Conservation (phyloP, 1,140 invertebrate genomes). For the Trinorchestia longiramus region DNA sequence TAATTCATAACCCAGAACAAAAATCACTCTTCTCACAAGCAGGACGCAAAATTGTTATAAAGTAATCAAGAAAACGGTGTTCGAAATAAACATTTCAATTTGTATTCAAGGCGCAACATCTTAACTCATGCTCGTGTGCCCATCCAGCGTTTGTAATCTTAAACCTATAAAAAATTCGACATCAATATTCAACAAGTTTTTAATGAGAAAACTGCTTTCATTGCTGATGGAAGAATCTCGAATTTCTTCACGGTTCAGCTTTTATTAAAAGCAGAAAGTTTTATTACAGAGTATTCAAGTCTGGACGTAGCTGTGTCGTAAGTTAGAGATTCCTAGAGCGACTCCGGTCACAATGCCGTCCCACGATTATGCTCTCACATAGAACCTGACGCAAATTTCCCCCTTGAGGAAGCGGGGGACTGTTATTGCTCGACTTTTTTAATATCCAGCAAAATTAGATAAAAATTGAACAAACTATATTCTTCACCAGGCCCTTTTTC, state of each 20-base stretch:
- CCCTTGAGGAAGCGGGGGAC: constrained; percentile 13
- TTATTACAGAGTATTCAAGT: constrained; percentile 14
- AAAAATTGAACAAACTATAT: constrained; percentile 24
- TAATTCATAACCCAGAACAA: background rate
- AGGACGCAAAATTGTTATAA: background rate
- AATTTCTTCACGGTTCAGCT: constrained; percentile 13
- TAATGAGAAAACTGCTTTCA: constrained; percentile 53
- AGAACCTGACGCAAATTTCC: constrained; percentile 17
- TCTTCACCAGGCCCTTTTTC: background rate
- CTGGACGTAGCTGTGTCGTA: background rate
- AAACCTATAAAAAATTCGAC: background rate
- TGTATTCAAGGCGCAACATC: background rate
- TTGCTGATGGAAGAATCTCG: constrained; percentile 37
- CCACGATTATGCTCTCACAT: background rate
- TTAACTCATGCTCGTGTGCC: background rate
- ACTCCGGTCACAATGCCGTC: background rate
- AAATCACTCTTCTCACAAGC: background rate
- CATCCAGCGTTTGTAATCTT: background rate
- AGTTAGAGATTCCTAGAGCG: background rate
- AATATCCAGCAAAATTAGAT: constrained; percentile 36
- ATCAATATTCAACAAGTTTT: constrained; percentile 46
- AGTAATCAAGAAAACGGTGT: background rate
- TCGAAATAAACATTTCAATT: background rate
- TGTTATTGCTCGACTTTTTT: constrained; percentile 52
- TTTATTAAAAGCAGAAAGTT: constrained; percentile 51